These are phyloP conservation scores for Hydrolagus colliei DNA, from an alignment of 2,797 vertebrate genomes.

Conservation along the genomic window DNA sequence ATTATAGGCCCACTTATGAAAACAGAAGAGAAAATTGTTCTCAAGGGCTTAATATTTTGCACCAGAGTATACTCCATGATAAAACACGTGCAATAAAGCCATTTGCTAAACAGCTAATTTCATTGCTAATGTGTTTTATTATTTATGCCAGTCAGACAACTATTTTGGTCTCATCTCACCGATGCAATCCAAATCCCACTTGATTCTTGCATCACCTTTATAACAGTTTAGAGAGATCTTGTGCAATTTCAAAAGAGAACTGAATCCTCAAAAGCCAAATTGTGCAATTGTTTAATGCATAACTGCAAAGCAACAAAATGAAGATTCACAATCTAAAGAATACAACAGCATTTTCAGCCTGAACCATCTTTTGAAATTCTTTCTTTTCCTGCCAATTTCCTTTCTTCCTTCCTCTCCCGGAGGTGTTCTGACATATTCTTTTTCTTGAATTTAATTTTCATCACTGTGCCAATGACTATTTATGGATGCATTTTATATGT, in stretches of 20 bases:
- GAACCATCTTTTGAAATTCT: too few species aligned
- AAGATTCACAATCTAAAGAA: neutral
- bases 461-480: too few species aligned
- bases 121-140: neutral
- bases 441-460: too few species aligned
- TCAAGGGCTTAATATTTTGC: slow-evolving; percentile 20
- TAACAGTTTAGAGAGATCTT: neutral
- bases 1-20: neutral
- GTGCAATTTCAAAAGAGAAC: neutral
- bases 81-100: neutral
- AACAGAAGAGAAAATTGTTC: slow-evolving; percentile 4
- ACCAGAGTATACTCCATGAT: neutral
- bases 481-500: too few species aligned
- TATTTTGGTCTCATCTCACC: neutral
- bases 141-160: neutral
- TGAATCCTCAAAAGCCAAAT: neutral
- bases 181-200: slow-evolving; percentile 3
- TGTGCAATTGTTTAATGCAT: neutral
- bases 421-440: too few species aligned
- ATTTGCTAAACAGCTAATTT: slow-evolving; percentile 7
- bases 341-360: neutral
- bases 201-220: slow-evolving; percentile 11
- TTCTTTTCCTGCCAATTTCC: too few species aligned
- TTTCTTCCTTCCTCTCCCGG: too few species aligned
- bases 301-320: neutral